Base-by-base conservation (phyloP, 2,113 vertebrate genomes). In the Aegithalos caudatus region DNA sequence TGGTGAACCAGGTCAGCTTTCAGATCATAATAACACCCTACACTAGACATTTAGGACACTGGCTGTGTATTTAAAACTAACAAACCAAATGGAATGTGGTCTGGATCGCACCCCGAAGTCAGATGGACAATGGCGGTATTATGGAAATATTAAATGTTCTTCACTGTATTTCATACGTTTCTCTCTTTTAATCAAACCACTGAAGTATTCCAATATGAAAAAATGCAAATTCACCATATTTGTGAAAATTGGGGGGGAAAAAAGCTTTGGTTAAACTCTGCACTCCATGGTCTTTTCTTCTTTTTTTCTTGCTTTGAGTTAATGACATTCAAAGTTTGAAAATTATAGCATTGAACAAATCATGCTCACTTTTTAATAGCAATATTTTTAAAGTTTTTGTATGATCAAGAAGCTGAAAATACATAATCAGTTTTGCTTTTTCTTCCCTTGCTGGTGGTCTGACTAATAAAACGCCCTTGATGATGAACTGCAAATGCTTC, bases 271-370 rank as follows among this genome's bases (percentile, higher is more conserved):
- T 62, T 91, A 44, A 76, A 20, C 14, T 53, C 47, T 13, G 38
- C 69, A n/a, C 5, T 72, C 17, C 7, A 13, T 0, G 1, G n/a
- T 44, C 6, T 50, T 61, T 31, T 48, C 6, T 19, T 33, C 1
- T 70, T 17, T 40, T n/a, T 28, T 50, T 79, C 69, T 73, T 15
- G 0, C 7, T 65, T 72, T 81, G 29, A 56, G 10, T 23, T 8
- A 58, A 61, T 69, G 28, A 22, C 18, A 51, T 60, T 71, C 25
- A 66, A 50, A 48, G 31, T 61, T 44, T 70, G 50, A 71, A 84
- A 90, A 78, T 16, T 20, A 74, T 37, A 86, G 5, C 24, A 29
- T 44, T 54, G 48, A 77, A 31, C 0, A 87, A 90, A 72, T 67
- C 19, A 14, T n/a, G 42, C 24, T 77, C 12, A 29, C 9, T 60